These are phyloP conservation scores for Sinohyriopsis cumingii DNA, from an alignment of 2,888 invertebrate species.

Conservation along the genomic window DNA sequence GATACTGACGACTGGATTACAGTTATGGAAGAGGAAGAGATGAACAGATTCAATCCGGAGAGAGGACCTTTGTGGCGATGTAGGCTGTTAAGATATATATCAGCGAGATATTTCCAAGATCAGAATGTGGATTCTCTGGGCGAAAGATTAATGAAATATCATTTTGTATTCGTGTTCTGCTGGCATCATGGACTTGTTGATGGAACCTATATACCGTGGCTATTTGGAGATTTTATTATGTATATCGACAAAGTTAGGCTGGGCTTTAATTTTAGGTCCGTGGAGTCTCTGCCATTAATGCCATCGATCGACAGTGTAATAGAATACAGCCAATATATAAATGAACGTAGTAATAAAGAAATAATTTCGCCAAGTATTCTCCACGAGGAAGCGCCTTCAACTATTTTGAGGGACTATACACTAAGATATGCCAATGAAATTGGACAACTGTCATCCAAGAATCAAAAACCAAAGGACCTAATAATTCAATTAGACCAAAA, in stretches of 20 bases:
- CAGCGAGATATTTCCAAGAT: neutral
- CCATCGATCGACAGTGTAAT: conserved; percentile 27
- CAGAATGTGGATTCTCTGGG: neutral
- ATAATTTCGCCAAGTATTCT: no score
- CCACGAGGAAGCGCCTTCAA: neutral
- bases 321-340: neutral
- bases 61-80: conserved; percentile 20
- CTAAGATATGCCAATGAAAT: conserved; percentile 22
- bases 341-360: neutral
- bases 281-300: conserved; percentile 20
- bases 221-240: conserved; percentile 33
- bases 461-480: conserved; percentile 18
- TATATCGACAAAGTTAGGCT: conserved; percentile 23
- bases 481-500: conserved; percentile 17
- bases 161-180: conserved; percentile 27
- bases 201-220: conserved; percentile 29
- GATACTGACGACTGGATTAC: conserved; percentile 18
- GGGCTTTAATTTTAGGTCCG: neutral
- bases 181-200: conserved; percentile 32
- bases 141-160: conserved; percentile 1
- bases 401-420: conserved; percentile 15
- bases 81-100: conserved; percentile 10
- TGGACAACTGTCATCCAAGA: neutral
- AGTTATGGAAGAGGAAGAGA: conserved; percentile 22
- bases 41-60: conserved; percentile 11